phyloP scores from a whole-genome alignment of 2,113 vertebrate species.

The Pachycephala philippinensis region DNA sequence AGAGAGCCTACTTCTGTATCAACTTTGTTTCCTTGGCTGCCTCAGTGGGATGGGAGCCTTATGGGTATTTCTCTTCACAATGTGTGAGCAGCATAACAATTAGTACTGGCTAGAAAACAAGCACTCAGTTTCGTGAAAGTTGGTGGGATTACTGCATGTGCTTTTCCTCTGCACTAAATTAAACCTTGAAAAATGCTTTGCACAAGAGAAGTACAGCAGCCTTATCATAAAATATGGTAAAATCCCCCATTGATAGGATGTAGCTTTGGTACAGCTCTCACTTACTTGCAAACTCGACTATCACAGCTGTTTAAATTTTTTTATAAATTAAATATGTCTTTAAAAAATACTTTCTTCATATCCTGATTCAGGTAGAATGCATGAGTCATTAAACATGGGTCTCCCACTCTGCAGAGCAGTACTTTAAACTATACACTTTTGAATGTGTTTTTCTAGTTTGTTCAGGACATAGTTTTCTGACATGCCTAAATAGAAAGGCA shows the following conservation, averaged over 20 bases:
- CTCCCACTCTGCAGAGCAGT: not conserved
- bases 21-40: not conserved
- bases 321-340: not conserved
- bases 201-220: not conserved
- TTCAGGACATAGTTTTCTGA: not conserved
- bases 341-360: not conserved
- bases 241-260: not conserved
- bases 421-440: not conserved
- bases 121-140: not conserved
- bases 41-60: not conserved
- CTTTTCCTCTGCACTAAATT: not conserved
- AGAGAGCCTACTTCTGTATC: not conserved
- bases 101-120: not conserved
- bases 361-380: not conserved
- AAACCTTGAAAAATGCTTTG: not conserved
- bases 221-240: not conserved
- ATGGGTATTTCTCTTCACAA: not conserved
- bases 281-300: not conserved
- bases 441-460: not conserved
- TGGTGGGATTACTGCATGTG: not conserved
- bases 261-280: not conserved
- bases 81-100: conserved; percentile 1
- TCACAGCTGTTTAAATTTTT: not conserved
- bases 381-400: not conserved
- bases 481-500: not conserved